Evolutionary conservation across 2,113 vertebrate species (phyloP).

Genomic region (Oryzias javanicus): DNA sequence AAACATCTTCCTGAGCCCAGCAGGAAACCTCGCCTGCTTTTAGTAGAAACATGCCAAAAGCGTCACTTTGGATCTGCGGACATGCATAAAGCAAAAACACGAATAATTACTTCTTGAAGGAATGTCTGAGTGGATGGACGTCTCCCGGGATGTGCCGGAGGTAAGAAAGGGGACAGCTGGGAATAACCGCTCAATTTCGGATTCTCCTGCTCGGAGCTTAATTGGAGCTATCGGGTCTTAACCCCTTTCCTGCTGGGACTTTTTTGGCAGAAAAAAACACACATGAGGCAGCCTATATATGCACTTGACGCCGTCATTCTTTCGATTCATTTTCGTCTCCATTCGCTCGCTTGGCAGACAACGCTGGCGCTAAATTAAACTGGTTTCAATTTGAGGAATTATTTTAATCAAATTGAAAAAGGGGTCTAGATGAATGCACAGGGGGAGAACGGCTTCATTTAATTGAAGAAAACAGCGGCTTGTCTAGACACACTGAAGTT

Average conservation of each 20-base stretch:
- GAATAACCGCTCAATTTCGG: constrained; percentile 45
- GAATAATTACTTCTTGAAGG: constrained; percentile 63
- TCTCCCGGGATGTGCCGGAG: constrained; percentile 37
- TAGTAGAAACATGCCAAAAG: constrained; percentile 60
- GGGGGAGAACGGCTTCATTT: constrained; percentile 40
- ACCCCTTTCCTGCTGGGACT: constrained; percentile 40
- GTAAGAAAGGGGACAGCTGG: constrained; percentile 31
- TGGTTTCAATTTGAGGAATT: constrained; percentile 60
- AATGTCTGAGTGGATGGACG: constrained; percentile 49
- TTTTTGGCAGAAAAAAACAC: background rate
- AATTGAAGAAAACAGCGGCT: constrained; percentile 39
- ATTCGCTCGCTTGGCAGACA: constrained; percentile 24
- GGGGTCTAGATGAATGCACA: constrained; percentile 28
- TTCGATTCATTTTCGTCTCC: constrained; percentile 33
- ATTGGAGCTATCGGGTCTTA: constrained; percentile 51
- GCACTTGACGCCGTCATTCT: background rate
- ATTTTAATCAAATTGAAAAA: constrained; percentile 57
- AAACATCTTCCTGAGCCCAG: constrained; percentile 17
- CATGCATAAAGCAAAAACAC: constrained; percentile 42
- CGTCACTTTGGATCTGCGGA: constrained; percentile 47
- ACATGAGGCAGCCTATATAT: background rate
- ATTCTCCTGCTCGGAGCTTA: constrained; percentile 52
- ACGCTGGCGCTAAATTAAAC: constrained; percentile 33
- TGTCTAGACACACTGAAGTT: constrained; percentile 34
- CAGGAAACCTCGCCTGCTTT: constrained; percentile 24